A percentile compares a stretch with the other conserved stretches of the same genome.
These are phyloP conservation scores for Papilio helenus DNA, from an alignment of 1,140 invertebrate species.

Conservation along the genomic window DNA sequence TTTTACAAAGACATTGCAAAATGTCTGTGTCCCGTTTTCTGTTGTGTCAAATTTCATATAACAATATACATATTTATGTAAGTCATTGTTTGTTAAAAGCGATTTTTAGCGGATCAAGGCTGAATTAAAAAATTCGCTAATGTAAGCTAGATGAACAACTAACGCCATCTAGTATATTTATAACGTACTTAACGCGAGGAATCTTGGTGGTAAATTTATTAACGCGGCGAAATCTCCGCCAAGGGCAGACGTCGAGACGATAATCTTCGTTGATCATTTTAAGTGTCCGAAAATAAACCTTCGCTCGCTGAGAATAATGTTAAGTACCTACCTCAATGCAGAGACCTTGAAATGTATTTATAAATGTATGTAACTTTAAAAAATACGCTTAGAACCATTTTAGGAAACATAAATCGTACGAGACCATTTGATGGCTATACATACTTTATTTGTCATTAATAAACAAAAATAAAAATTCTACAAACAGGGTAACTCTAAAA, in stretches of 20 bases:
- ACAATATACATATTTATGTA: no score
- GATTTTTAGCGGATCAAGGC: background rate
- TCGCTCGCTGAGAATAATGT: background rate
- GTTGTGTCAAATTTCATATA: background rate
- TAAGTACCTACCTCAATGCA: conserved; percentile 5
- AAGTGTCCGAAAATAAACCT: conserved; percentile 17
- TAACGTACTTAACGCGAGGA: background rate
- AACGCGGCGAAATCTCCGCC: background rate
- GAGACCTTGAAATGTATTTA: background rate
- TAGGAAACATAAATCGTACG: background rate
- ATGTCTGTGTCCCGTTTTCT: background rate
- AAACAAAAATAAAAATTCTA: no score
- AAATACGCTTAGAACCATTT: background rate
- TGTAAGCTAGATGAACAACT: background rate
- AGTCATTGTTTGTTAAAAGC: background rate
- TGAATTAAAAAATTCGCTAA: background rate
- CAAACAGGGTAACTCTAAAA: no score
- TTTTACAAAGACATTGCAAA: background rate
- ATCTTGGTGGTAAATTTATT: conserved; percentile 3
- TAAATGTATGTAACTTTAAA: background rate
- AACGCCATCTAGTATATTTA: conserved; percentile 23
- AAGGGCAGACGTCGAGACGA: conserved; percentile 23
- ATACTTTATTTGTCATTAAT: no score
- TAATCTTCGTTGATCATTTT: conserved; percentile 19
- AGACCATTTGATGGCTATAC: no score